phyloP scores from a whole-genome alignment of 2,113 vertebrate genomes.

The Tinamus guttatus region DNA sequence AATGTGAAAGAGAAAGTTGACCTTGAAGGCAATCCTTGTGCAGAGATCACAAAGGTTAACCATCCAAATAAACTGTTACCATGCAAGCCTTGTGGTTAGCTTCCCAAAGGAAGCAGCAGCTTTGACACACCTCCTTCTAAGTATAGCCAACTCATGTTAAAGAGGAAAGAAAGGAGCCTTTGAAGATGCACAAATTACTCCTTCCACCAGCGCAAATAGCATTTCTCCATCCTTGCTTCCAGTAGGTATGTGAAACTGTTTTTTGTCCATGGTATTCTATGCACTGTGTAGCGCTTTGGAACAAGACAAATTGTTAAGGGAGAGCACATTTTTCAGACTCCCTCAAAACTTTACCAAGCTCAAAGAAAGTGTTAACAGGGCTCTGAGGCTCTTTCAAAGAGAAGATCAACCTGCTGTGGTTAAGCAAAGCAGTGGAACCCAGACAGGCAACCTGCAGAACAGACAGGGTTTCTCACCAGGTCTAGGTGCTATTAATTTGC shows the following conservation, averaged over 20 bases:
- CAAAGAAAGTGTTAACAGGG: neutral
- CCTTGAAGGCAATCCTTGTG: neutral
- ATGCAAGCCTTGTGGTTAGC: neutral
- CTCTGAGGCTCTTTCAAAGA: neutral
- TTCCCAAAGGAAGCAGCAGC: neutral
- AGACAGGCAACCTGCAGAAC: neutral
- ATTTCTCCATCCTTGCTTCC: constrained; percentile 52
- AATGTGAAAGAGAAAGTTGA: neutral
- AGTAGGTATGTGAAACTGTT: constrained; percentile 48
- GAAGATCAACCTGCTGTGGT: neutral
- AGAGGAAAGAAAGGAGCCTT: constrained; percentile 10
- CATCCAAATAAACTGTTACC: neutral
- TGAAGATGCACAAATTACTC: constrained; percentile 53
- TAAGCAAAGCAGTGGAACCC: neutral
- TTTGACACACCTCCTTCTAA: neutral
- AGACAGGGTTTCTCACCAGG: neutral
- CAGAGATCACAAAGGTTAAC: neutral
- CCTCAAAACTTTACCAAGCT: neutral
- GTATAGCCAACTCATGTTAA: neutral
- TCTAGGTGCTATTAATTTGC: neutral
- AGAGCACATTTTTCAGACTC: neutral
- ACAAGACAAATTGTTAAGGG: neutral
- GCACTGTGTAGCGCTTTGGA: neutral
- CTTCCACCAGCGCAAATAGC: constrained; percentile 20
- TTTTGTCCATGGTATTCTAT: constrained; percentile 34